Evolutionary conservation across 2,113 vertebrate genomes (phyloP), one percentile per base, ranked within the genome.

Genomic region (Rafetus swinhoei): DNA sequence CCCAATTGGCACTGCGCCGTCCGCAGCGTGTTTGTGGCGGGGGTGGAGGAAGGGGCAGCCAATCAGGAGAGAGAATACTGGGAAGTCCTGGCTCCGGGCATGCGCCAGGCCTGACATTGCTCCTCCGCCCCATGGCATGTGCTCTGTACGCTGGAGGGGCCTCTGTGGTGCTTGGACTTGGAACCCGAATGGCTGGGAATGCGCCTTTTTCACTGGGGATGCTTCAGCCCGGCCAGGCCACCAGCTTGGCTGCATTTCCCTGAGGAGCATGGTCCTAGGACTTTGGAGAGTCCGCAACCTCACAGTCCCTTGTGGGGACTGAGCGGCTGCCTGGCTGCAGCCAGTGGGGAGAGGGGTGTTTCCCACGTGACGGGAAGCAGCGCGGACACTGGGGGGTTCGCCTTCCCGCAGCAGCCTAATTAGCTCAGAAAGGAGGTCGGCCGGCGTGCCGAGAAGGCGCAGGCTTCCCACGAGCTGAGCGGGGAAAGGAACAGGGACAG

Each of bases 351-450:
- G 18, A 16, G 59, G 39, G 95, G 84, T 56, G 59, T 90, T 89
- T 90, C 50, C 84, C 95, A 92, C 92, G 88, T 87, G 72, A 91
- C 86, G 86, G 94, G 95, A 95, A 83, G 72, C 91, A 62, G 0
- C 6, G 55, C 79, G 94, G 91, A 29, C 81, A 54, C 95, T 79
- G 1, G 50, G 95, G 97, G 96, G 97, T 82, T 97, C 55, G 74
- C 96, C 96, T 97, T 96, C 94, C 16, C 90, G 93, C 96, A 82
- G 76, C 94, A 95, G 95, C 96, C 94, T 95, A 74, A 93, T 97
- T 96, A 95, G 87, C 92, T 91, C 29, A 57, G 93, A 95, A 93
- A 95, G 79, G 88, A 95, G 93, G 81, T 84, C 79, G 76, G 56
- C 87, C 56, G 50, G 54, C 9, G 50, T 3, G 79, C 86, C 39